Evolutionary conservation across 2,888 invertebrate species (phyloP), one percentile per base, ranked within the genome.

Genomic region (Alcis repandata): DNA sequence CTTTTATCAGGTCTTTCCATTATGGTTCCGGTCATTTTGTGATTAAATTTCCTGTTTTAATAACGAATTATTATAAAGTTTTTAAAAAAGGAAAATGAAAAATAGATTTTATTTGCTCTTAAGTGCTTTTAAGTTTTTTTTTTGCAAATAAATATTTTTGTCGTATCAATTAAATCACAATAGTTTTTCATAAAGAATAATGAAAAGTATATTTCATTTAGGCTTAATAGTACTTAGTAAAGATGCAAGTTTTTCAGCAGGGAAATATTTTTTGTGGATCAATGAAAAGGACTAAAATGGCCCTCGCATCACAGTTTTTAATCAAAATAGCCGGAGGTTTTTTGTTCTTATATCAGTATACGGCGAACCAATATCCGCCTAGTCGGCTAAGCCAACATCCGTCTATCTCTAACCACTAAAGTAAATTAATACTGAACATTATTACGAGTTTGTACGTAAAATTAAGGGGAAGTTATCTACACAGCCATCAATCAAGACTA

Each of bases 341-440:
- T 19, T 8, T 13, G 36, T 20, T 2, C 8, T 13, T 17, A 11
- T 33, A 33, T 20, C n/a, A 38, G 19, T 19, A 19, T 19, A 36
- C 46, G 36, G 45, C 22, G 3, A 13, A 17, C 27, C 17, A 36
- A 51, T 36, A 51, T 51, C 41, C 20, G 33, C 22, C n/a, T 27
- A 17, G 53, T 33, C 60, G 52, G 53, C 45, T 15, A 45, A 52
- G 36, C 7, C 33, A 49, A 56, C 40, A 48, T 48, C 19, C 27
- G 46, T 1, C 9, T 36, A 43, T 20, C 49, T 20, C 41, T 56
- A 62, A 41, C 36, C 51, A 48, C 48, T 41, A 49, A 33, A 53
- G 33, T 49, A 49, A 49, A 53, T 53, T 53, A 53, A 53, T 53
- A n/a, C n/a, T n/a, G n/a, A n/a, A n/a, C n/a, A 46, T 45, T 51